A percentile compares a stretch with the other conserved stretches of the same genome.
Conservation (phyloP, 2,888 invertebrate genomes). For the Xestia xanthographa region DNA sequence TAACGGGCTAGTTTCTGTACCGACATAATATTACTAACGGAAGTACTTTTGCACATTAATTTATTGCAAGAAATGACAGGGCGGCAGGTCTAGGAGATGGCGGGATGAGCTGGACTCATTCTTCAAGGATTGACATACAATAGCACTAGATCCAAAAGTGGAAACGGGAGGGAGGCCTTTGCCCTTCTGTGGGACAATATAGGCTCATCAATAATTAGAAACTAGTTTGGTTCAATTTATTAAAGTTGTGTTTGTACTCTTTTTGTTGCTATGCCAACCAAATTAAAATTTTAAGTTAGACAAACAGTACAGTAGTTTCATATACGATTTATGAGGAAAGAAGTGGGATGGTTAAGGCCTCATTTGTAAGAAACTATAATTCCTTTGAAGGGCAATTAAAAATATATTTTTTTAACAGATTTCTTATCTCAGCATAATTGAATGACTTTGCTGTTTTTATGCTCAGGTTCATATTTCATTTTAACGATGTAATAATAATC, state of each 20-base stretch:
- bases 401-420: slow-evolving; percentile 7
- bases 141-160: not conserved
- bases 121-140: not conserved
- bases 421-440: slow-evolving; percentile 12
- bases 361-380: slow-evolving; percentile 2
- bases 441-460: slow-evolving; percentile 32
- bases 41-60: not conserved
- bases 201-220: not conserved
- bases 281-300: not conserved
- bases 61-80: not conserved
- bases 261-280: slow-evolving; percentile 29
- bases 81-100: not conserved
- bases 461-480: slow-evolving; percentile 11
- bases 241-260: not conserved
- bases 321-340: not conserved
- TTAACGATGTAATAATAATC: slow-evolving; percentile 3
- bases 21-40: not conserved
- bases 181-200: not conserved
- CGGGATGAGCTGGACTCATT: not conserved
- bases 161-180: not conserved
- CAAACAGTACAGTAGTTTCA: not conserved
- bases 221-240: not conserved
- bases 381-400: slow-evolving; percentile 23
- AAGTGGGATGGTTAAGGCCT: not conserved
- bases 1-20: not conserved